These are phyloP conservation scores for Copsychus sechellarum DNA, from an alignment of 2,113 vertebrate genomes.

Conservation along the genomic window DNA sequence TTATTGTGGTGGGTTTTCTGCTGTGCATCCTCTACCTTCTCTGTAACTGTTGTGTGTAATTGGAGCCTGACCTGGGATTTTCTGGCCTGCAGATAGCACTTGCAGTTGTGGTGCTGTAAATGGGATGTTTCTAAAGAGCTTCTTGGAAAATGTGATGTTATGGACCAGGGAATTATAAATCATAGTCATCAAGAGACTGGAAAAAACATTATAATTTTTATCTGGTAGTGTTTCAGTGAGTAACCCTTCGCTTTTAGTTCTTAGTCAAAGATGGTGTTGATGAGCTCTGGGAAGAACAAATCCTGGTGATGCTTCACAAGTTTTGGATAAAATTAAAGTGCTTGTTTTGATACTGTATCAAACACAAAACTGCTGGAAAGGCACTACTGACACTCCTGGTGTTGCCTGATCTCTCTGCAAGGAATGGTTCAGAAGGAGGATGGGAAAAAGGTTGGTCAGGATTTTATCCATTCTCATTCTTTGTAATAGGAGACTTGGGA, in stretches of 20 bases:
- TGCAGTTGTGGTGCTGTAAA: neutral
- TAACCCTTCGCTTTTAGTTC: neutral
- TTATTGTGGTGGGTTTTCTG: neutral
- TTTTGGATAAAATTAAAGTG: neutral
- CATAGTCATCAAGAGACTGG: neutral
- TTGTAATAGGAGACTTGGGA: neutral
- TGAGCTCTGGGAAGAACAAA: neutral
- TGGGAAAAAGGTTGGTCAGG: neutral
- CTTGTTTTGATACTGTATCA: neutral
- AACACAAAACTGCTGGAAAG: neutral
- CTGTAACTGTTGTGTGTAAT: neutral
- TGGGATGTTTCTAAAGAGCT: neutral
- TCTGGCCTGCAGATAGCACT: neutral
- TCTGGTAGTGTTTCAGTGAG: neutral
- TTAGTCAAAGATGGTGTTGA: neutral
- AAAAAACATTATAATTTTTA: neutral
- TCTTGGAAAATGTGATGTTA: neutral
- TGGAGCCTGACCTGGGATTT: neutral
- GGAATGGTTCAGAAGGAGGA: neutral
- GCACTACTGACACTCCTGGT: neutral
- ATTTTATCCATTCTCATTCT: neutral
- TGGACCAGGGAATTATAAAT: neutral
- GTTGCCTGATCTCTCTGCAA: neutral
- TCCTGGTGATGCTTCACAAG: neutral
- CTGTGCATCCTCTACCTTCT: neutral